Conservation (phyloP, 1,140 invertebrate species). For the Micrasema longulum region DNA sequence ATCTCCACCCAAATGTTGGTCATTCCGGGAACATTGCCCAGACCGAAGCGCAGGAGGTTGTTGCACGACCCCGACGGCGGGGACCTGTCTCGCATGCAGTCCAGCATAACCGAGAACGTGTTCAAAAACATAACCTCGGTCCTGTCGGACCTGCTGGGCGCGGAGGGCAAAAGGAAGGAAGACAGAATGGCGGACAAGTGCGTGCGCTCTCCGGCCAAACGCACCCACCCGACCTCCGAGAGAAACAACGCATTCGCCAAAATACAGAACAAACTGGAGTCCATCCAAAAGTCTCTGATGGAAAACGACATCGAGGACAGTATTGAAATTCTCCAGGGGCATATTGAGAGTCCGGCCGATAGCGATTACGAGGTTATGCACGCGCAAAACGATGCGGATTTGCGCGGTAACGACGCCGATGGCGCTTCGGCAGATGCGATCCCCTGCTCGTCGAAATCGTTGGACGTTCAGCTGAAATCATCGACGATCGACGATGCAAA, state of each 20-base stretch:
- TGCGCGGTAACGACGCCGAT: no score
- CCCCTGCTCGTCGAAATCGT: no score
- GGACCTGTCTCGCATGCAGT: not conserved
- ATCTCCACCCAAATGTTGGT: constrained; percentile 8
- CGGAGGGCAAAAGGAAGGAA: not conserved
- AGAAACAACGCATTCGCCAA: not conserved
- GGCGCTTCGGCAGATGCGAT: no score
- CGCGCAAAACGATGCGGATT: no score
- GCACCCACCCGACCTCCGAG: not conserved
- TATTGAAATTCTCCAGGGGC: no score
- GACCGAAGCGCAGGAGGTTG: constrained; percentile 16
- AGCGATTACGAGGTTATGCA: not conserved
- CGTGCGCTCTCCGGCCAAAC: not conserved
- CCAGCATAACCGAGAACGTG: constrained; percentile 2
- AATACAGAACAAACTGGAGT: not conserved
- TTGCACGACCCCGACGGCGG: not conserved
- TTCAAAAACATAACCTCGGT: constrained; percentile 22
- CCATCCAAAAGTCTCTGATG: not conserved
- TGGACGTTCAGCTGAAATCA: no score
- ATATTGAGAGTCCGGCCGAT: not conserved
- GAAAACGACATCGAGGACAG: not conserved
- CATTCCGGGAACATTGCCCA: not conserved
- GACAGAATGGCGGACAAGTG: not conserved
- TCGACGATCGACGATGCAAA: no score
- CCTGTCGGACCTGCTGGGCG: constrained; percentile 10